Conservation (phyloP, 2,113 vertebrate genomes). For the Plotosus lineatus region DNA sequence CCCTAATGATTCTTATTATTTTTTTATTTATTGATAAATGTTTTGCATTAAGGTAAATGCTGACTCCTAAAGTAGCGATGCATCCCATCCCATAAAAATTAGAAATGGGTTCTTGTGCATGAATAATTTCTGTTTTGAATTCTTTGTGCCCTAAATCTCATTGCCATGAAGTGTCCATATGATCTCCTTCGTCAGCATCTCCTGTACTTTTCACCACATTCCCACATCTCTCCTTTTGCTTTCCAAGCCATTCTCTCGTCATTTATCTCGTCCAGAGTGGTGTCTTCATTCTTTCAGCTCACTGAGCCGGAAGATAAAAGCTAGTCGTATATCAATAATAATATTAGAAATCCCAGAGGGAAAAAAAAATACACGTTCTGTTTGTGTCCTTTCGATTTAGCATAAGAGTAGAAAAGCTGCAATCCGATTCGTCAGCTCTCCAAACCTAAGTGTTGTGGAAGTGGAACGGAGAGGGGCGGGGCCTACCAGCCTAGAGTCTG, state of each 20-base stretch:
- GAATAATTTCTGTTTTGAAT: neutral
- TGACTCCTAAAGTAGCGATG: slow-evolving; percentile 21
- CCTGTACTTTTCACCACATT: slow-evolving; percentile 41
- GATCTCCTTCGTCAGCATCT: slow-evolving; percentile 26
- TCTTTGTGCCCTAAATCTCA: slow-evolving; percentile 15
- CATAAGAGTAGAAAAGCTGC: slow-evolving; percentile 67
- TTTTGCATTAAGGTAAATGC: slow-evolving; percentile 7
- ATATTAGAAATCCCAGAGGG: slow-evolving; percentile 5
- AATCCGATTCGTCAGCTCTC: slow-evolving; percentile 64
- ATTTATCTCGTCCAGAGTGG: slow-evolving; percentile 16
- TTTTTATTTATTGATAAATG: neutral
- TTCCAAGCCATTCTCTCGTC: slow-evolving; percentile 54
- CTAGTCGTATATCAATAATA: slow-evolving; percentile 10
- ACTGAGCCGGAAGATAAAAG: slow-evolving; percentile 25
- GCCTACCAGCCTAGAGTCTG: slow-evolving; percentile 53
- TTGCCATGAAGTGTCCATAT: slow-evolving; percentile 40
- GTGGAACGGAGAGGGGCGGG: slow-evolving; percentile 62
- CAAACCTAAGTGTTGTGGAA: slow-evolving; percentile 64
- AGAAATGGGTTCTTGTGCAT: slow-evolving; percentile 50
- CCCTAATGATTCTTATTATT: neutral
- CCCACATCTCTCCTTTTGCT: slow-evolving; percentile 53
- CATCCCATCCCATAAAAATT: slow-evolving; percentile 35
- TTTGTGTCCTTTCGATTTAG: slow-evolving; percentile 65
- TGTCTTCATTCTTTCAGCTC: slow-evolving; percentile 36
- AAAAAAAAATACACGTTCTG: slow-evolving; percentile 40